These are phyloP conservation scores for Chymomyza costata DNA, from an alignment of 1,140 invertebrate species.

Conservation along the genomic window DNA sequence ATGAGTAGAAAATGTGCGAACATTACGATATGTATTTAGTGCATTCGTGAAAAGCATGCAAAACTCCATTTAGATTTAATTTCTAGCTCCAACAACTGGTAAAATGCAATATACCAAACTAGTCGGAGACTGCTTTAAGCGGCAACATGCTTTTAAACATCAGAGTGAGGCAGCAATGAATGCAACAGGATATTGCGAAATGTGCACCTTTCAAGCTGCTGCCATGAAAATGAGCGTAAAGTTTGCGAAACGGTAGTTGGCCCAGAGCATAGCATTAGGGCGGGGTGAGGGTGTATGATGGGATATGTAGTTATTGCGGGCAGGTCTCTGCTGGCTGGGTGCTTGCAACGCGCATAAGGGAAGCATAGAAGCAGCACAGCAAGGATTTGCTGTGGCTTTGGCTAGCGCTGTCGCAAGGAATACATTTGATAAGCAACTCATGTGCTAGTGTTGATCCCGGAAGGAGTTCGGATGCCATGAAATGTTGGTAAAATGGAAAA, in stretches of 20 bases:
- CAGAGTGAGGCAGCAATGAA: slow-evolving; percentile 12
- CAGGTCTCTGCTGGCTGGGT: background rate
- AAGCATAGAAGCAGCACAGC: slow-evolving; percentile 4
- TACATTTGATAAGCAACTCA: slow-evolving; percentile 17
- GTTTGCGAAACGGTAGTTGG: slow-evolving; percentile 4
- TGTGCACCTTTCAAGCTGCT: slow-evolving; percentile 41
- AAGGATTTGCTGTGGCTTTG: slow-evolving; percentile 16
- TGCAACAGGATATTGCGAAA: slow-evolving; percentile 36
- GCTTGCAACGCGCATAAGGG: background rate
- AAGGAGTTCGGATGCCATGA: slow-evolving; percentile 7
- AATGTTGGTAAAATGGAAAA: slow-evolving; percentile 49
- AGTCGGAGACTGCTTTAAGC: slow-evolving; percentile 17
- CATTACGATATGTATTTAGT: slow-evolving; percentile 12
- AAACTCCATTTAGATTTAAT: slow-evolving; percentile 28
- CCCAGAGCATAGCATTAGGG: slow-evolving; percentile 45
- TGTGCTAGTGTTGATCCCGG: slow-evolving; percentile 25
- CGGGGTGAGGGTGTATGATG: background rate
- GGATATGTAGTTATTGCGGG: slow-evolving; percentile 15
- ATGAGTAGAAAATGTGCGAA: slow-evolving; percentile 2
- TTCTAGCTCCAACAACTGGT: slow-evolving; percentile 12
- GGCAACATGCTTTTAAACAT: no score
- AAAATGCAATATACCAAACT: background rate
- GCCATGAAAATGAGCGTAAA: slow-evolving; percentile 23
- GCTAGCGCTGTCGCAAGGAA: no score
- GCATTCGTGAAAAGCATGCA: no score